Conservation (phyloP, 2,888 invertebrate genomes). For the Malthinus flaveolus region DNA sequence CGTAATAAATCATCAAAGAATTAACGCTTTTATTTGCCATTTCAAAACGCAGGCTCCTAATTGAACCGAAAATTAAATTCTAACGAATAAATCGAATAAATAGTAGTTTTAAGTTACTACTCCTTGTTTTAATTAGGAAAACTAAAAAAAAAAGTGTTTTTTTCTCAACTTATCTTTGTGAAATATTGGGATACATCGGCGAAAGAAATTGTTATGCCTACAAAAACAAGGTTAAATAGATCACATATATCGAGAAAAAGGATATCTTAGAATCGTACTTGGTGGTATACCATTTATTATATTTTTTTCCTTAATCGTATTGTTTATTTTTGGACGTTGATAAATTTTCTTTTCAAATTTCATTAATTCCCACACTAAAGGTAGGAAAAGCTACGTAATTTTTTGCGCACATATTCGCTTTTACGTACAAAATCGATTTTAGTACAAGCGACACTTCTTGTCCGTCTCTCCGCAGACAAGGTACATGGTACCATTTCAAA, state of each 20-base stretch:
- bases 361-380: too few species aligned
- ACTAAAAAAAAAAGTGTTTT: not conserved
- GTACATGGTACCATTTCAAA: too few species aligned
- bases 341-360: too few species aligned
- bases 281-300: conserved; percentile 3
- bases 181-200: conserved; percentile 1
- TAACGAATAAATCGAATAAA: not conserved
- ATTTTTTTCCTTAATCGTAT: conserved; percentile 3
- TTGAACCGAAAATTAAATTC: not conserved
- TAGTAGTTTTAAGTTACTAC: not conserved
- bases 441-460: too few species aligned
- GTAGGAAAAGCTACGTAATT: too few species aligned
- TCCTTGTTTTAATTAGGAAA: not conserved
- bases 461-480: too few species aligned
- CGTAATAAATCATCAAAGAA: conserved; percentile 12
- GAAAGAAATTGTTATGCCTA: conserved; percentile 6
- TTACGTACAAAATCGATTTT: too few species aligned
- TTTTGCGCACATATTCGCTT: too few species aligned
- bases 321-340: not conserved
- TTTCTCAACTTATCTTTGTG: not conserved
- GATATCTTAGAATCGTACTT: not conserved
- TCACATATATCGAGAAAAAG: conserved; percentile 5
- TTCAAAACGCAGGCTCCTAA: too few species aligned
- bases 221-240: conserved; percentile 6
- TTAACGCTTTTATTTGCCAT: not conserved